Percentiles rank a stretch among this genome's conserved stretches.
Evolutionary conservation across 2,888 invertebrate species (phyloP).

Genomic region (Alloplasta piceator): DNA sequence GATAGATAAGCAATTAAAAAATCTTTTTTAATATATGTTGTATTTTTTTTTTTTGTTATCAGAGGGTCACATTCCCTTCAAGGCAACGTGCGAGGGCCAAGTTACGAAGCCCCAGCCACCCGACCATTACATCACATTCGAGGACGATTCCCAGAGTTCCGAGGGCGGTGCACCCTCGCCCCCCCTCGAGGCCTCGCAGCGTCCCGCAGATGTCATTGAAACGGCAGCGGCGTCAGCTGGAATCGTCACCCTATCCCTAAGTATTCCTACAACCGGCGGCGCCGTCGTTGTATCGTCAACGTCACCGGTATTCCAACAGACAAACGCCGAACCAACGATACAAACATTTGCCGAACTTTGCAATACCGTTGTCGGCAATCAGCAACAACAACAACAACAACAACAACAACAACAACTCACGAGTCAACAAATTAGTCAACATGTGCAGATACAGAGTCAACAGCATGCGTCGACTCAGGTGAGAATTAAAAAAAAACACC

Average conservation of each 20-base stretch:
- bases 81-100: conserved; percentile 95
- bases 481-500: conserved; percentile 41
- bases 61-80: conserved; percentile 96
- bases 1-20: not conserved
- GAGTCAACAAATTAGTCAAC: conserved; percentile 62
- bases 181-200: conserved; percentile 82
- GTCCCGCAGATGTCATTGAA: conserved; percentile 85
- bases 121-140: conserved; percentile 93
- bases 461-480: conserved; percentile 79
- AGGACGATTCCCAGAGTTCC: conserved; percentile 95
- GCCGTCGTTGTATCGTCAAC: conserved; percentile 84
- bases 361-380: conserved; percentile 84
- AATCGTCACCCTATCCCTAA: conserved; percentile 88
- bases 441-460: conserved; percentile 61
- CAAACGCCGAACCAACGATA: conserved; percentile 75
- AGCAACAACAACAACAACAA: conserved; percentile 73
- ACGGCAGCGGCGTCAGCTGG: conserved; percentile 87
- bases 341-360: conserved; percentile 85
- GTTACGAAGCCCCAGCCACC: conserved; percentile 93
- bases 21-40: too few relatives aligned
- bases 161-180: conserved; percentile 85
- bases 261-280: conserved; percentile 85
- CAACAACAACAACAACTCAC: conserved; percentile 69
- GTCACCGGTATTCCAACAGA: conserved; percentile 83
- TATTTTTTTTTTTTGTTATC: conserved; percentile 71